phyloP scores from a whole-genome alignment of 2,888 invertebrate genomes.

The Seira musarum region DNA sequence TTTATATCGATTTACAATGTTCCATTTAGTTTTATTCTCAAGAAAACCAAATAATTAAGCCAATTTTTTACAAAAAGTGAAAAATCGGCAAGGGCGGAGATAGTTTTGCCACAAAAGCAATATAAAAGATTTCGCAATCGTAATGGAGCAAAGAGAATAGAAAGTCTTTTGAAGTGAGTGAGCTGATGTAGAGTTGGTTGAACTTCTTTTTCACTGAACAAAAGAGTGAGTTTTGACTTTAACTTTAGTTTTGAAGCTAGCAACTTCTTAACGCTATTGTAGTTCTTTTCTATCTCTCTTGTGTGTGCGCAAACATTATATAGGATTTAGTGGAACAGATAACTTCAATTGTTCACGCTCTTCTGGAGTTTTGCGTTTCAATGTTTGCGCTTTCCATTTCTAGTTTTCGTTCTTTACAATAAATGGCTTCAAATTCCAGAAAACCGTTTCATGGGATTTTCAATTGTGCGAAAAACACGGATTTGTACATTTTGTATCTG shows the following conservation, averaged over 20 bases:
- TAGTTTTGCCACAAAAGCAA: too few relatives aligned
- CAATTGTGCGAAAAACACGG: not conserved
- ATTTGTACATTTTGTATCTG: not conserved
- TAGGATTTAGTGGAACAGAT: conserved; percentile 41
- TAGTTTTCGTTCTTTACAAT: not conserved
- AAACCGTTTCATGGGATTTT: too few relatives aligned
- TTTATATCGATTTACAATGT: too few relatives aligned
- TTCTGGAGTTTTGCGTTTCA: conserved; percentile 31
- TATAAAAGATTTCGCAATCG: conserved; percentile 5
- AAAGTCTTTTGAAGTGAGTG: conserved; percentile 41
- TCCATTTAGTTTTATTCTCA: too few relatives aligned
- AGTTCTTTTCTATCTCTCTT: not conserved
- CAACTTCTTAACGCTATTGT: not conserved
- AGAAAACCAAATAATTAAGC: too few relatives aligned
- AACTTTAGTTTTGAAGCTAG: too few relatives aligned
- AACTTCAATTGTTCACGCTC: conserved; percentile 50
- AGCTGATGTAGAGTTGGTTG: not conserved
- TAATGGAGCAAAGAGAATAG: conserved; percentile 54
- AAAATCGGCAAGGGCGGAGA: too few relatives aligned
- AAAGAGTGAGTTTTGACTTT: not conserved
- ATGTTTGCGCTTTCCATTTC: not conserved
- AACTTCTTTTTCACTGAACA: conserved; percentile 1
- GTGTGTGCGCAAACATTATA: not conserved
- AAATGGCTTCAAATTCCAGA: not conserved
- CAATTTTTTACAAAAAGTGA: too few relatives aligned